These are phyloP conservation scores for Hiodon tergisus DNA, from an alignment of 2,113 vertebrate genomes.

Conservation along the genomic window DNA sequence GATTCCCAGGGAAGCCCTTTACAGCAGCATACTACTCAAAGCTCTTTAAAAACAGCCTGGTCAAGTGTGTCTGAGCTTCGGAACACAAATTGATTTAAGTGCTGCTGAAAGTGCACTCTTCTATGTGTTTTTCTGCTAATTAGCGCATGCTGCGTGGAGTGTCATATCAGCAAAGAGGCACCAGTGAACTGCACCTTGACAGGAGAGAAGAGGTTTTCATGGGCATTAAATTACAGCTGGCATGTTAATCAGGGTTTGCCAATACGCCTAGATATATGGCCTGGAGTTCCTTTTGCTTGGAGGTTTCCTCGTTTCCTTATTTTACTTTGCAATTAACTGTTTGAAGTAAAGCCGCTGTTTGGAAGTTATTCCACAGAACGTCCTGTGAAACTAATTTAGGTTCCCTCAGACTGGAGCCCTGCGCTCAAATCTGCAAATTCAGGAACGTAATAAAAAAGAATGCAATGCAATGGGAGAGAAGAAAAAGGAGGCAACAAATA, in stretches of 20 bases:
- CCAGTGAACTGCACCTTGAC: background rate
- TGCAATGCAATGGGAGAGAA: conserved; percentile 43
- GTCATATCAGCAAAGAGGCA: background rate
- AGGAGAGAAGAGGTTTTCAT: background rate
- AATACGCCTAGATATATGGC: background rate
- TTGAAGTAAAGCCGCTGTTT: conserved; percentile 48
- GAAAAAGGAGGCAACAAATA: conserved; percentile 38
- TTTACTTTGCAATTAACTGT: conserved; percentile 43
- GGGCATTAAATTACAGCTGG: conserved; percentile 1
- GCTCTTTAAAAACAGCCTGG: background rate
- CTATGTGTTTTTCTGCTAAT: conserved; percentile 13
- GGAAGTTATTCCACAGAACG: conserved; percentile 53
- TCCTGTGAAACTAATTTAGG: conserved; percentile 57
- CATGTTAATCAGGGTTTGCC: background rate
- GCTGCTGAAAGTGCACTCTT: background rate
- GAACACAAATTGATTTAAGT: background rate
- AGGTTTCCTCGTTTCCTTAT: conserved; percentile 39
- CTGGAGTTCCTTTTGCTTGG: conserved; percentile 28
- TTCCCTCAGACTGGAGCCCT: conserved; percentile 46
- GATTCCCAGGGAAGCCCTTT: background rate
- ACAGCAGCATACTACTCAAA: background rate
- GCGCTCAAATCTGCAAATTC: conserved; percentile 63
- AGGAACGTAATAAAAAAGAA: conserved; percentile 53
- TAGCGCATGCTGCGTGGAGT: background rate
- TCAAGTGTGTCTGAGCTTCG: background rate